These are phyloP conservation scores for Protonemura montana DNA, from an alignment of 2,888 invertebrate genomes.

Conservation along the genomic window DNA sequence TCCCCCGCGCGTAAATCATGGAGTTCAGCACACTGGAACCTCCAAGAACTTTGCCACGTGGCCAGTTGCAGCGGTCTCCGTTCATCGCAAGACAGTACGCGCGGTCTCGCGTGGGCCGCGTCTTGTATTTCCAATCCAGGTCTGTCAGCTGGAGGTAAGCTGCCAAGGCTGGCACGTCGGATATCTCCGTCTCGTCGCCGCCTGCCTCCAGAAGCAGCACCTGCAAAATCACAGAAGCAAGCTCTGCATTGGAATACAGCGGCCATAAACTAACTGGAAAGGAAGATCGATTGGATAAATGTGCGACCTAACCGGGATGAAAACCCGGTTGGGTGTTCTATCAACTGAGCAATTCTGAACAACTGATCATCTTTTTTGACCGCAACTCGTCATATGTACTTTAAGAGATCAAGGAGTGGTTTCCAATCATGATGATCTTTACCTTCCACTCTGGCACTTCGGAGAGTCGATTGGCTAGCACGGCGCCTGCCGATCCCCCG, in stretches of 20 bases:
- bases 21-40: constrained; percentile 89
- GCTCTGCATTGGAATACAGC: too few species aligned
- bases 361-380: too few species aligned
- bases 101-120: constrained; percentile 76
- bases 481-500: constrained; percentile 89
- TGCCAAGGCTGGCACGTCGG: constrained; percentile 85
- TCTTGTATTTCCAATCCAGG: constrained; percentile 92
- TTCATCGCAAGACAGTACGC: constrained; percentile 89
- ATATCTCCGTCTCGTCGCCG: constrained; percentile 86
- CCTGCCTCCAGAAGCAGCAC: constrained; percentile 87
- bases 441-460: constrained; percentile 80
- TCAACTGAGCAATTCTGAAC: too few species aligned
- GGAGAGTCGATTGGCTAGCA: constrained; percentile 83
- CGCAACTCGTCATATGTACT: too few species aligned
- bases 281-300: too few species aligned
- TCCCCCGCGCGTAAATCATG: constrained; percentile 92
- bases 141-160: constrained; percentile 86
- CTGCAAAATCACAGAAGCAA: too few species aligned
- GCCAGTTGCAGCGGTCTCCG: constrained; percentile 89
- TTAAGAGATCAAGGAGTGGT: too few species aligned
- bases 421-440: too few species aligned
- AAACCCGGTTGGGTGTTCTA: too few species aligned
- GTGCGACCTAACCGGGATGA: too few species aligned
- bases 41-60: constrained; percentile 87
- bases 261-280: too few species aligned